Percentiles rank a stretch among this genome's conserved stretches.
Evolutionary conservation across 2,797 vertebrate genomes (phyloP).

Genomic region (Amphiprion clarkii): DNA sequence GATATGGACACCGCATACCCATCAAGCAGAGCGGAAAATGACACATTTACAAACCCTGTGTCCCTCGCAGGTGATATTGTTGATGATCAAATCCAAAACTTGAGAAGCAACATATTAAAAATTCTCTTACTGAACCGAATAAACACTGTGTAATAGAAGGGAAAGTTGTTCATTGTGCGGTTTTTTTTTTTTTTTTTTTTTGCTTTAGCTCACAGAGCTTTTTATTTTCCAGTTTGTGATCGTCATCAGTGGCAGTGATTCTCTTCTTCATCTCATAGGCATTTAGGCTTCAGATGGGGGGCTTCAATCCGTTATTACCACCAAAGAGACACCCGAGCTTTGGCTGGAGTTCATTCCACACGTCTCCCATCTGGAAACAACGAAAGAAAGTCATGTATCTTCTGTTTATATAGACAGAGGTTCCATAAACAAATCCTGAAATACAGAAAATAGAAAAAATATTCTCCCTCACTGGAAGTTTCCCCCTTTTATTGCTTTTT

Average conservation of each 20-base stretch:
- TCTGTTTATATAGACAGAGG: too few species aligned
- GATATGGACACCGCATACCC: constrained; percentile 20
- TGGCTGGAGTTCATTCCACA: constrained; percentile 96
- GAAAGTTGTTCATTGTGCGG: background rate
- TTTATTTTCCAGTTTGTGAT: constrained; percentile 44
- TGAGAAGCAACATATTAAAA: constrained; percentile 8
- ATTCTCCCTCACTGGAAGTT: too few species aligned
- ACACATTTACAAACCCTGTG: constrained; percentile 14
- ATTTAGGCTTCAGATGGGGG: constrained; percentile 79
- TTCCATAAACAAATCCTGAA: too few species aligned
- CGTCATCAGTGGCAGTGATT: constrained; percentile 36
- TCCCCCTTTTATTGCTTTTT: too few species aligned
- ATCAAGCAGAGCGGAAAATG: constrained; percentile 23
- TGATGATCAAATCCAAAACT: constrained; percentile 16
- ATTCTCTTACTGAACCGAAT: constrained; percentile 31
- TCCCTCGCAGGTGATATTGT: constrained; percentile 17
- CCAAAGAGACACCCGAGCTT: constrained; percentile 93
- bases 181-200: background rate
- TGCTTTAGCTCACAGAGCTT: constrained; percentile 44
- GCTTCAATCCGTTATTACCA: constrained; percentile 81
- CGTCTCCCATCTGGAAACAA: constrained; percentile 92
- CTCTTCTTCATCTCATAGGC: constrained; percentile 21
- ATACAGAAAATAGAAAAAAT: too few species aligned
- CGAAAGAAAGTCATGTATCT: background rate
- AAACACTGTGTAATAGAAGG: background rate